These are phyloP conservation scores for Araneus ventricosus DNA, from an alignment of 1,140 invertebrate species.

Conservation along the genomic window DNA sequence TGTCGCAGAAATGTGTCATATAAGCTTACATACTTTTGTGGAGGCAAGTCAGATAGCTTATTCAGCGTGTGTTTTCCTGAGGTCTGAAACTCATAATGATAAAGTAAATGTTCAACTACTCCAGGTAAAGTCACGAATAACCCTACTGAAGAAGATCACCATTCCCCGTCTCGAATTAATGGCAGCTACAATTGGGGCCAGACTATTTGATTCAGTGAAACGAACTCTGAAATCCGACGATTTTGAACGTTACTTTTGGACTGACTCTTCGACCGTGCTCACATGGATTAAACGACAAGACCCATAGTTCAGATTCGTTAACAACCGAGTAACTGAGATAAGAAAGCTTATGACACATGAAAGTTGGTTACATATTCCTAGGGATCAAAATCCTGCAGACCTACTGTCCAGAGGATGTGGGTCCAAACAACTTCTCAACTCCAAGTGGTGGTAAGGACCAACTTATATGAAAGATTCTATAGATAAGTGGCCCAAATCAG, in stretches of 20 bases:
- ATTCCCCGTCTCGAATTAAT: background rate
- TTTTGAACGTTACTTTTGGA: slow-evolving; percentile 44
- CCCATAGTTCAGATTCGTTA: slow-evolving; percentile 13
- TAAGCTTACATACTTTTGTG: slow-evolving; percentile 24
- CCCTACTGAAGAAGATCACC: slow-evolving; percentile 24
- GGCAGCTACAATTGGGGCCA: slow-evolving; percentile 3
- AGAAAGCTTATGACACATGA: slow-evolving; percentile 12
- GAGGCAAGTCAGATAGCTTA: slow-evolving; percentile 55
- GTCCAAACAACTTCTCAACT: too few species aligned
- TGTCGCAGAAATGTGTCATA: background rate
- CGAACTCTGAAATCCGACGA: background rate
- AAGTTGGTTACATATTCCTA: slow-evolving; percentile 41
- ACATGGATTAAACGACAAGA: slow-evolving; percentile 32
- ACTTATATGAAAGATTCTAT: too few species aligned
- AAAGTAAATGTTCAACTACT: slow-evolving; percentile 27
- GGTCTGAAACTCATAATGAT: slow-evolving; percentile 19
- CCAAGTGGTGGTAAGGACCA: too few species aligned
- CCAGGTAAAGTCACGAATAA: slow-evolving; percentile 10
- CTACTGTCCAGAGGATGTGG: slow-evolving; percentile 33
- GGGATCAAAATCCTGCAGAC: slow-evolving; percentile 37
- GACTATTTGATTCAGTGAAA: slow-evolving; percentile 28
- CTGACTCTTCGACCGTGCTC: slow-evolving; percentile 52
- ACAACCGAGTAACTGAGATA: slow-evolving; percentile 54
- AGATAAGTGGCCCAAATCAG: too few species aligned
- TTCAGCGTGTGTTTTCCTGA: slow-evolving; percentile 21